Base-by-base conservation (phyloP, 2,888 invertebrate genomes). In the Thecophora atra region DNA sequence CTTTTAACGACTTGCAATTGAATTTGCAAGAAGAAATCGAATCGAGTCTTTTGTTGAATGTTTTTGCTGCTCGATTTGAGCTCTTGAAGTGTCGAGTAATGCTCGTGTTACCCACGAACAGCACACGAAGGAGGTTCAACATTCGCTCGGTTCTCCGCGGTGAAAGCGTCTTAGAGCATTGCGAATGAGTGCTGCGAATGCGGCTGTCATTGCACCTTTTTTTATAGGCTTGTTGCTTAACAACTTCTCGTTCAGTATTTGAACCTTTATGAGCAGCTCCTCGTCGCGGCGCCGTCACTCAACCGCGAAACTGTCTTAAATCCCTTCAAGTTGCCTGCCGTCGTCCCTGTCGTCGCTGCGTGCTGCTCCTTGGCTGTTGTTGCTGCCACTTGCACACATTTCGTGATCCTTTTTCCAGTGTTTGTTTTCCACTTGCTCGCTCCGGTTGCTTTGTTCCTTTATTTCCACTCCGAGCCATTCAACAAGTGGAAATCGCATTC, bases 401-500 rank as follows among this genome's bases (percentile, higher is more conserved):
- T 62, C 63, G 30, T 70, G 70, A 70, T 70, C 70, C 70, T 70
- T 70, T 70, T 70, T 24, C 37, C 47, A 63, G 63, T 70, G 70
- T 70, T 70, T 70, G 51, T 63, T 62, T 70, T 70, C 70, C 70
- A 70, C 70, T 70, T 70, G 70, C 52, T 26, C 63, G 70, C 63
- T n/a, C n/a, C n/a, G n/a, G 21, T 28, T 28, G 6, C 1, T 26
- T 47, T 47, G 17, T 11, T 37, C 42, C 21, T 3, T 26, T 47
- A 24, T 28, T 65, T 65, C n/a, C 51, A 24, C 58, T 44, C 19
- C 28, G 21, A 37, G 74, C 77, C 75, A 76, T 75, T 81, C 82
- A 82, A 82, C 81, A 82, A 82, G 81, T 82, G 82, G 76, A 78
- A 81, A 80, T 79, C 79, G 77, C 76, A 74, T 73, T 64, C 69